Evolutionary conservation across 2,797 vertebrate species (phyloP).

Genomic region (Rhinophrynus dorsalis): DNA sequence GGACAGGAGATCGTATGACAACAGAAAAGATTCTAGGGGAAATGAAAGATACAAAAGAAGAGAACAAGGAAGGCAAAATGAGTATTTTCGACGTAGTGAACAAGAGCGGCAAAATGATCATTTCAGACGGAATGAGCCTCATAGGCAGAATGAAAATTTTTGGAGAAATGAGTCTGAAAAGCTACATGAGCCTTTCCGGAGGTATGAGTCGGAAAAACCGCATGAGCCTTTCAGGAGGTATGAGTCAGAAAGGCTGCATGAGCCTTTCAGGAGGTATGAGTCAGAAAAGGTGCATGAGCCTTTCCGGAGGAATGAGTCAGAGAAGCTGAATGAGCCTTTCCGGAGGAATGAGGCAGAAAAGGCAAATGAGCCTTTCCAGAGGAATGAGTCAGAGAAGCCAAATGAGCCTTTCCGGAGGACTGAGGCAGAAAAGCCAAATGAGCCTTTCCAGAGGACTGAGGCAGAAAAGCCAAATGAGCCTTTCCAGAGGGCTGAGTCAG

Average conservation of each 20-base stretch:
- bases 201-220: background rate
- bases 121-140: background rate
- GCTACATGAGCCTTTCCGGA: background rate
- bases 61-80: slow-evolving; percentile 59
- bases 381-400: background rate
- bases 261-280: background rate
- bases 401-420: background rate
- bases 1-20: slow-evolving; percentile 75
- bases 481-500: background rate
- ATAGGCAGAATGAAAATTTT: background rate
- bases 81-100: background rate
- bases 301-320: background rate
- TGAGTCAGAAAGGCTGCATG: background rate
- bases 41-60: slow-evolving; percentile 74
- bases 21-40: slow-evolving; percentile 77
- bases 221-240: background rate
- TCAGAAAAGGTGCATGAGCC: background rate
- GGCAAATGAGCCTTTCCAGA: background rate
- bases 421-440: background rate
- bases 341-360: background rate
- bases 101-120: background rate
- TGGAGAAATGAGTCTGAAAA: background rate
- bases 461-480: background rate
- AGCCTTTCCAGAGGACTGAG: background rate
- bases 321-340: background rate